These are phyloP conservation scores for Tipula unca DNA, from an alignment of 2,888 invertebrate species.

Conservation along the genomic window DNA sequence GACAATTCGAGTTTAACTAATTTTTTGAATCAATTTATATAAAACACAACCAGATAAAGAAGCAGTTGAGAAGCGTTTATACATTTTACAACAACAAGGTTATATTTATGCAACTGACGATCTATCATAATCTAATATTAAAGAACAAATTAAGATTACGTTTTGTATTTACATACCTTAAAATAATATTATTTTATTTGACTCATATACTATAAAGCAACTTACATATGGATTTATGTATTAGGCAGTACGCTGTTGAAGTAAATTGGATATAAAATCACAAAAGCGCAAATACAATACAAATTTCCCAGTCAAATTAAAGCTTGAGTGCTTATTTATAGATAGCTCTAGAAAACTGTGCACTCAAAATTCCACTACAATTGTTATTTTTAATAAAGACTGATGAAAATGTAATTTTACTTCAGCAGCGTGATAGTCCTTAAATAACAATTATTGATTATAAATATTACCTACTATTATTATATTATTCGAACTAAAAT, in stretches of 20 bases:
- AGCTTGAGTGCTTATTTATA: too few species aligned
- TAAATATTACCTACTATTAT: not conserved
- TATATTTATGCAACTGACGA: conserved; percentile 57
- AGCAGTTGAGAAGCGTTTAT: conserved; percentile 90
- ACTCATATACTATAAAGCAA: not conserved
- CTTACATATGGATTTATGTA: not conserved
- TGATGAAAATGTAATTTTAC: too few species aligned
- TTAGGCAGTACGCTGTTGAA: too few species aligned
- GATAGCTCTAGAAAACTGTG: too few species aligned
- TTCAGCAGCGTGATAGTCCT: too few species aligned
- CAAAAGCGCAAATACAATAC: too few species aligned
- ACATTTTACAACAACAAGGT: conserved; percentile 71
- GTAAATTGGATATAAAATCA: too few species aligned
- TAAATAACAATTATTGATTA: not conserved
- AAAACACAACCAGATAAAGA: conserved; percentile 66
- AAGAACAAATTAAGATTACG: not conserved
- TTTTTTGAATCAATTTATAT: conserved; percentile 19
- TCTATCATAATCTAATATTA: conserved; percentile 22
- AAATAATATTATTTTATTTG: not conserved
- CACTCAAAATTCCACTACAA: too few species aligned
- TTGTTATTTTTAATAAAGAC: too few species aligned
- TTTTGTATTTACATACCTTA: not conserved
- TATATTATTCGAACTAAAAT: not conserved
- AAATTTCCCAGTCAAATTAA: too few species aligned
- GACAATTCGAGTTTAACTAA: conserved; percentile 18